Evolutionary conservation across 1,140 invertebrate genomes (phyloP).

Genomic region (Drosophila gunungcola): DNA sequence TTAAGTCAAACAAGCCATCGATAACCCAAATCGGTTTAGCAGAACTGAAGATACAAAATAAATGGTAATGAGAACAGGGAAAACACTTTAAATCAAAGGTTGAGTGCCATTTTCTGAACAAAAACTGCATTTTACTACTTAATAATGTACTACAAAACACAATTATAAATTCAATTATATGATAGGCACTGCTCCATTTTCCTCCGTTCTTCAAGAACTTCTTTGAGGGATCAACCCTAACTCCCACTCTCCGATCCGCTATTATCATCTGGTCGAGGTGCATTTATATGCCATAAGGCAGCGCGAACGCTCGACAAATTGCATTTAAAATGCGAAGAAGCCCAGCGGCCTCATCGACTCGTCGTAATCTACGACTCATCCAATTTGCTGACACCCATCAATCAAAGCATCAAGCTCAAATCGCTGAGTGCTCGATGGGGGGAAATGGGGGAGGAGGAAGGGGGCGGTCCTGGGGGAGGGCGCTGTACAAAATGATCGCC

Average conservation of each 20-base stretch:
- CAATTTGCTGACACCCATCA: slow-evolving; percentile 77
- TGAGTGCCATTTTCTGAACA: too few relatives aligned
- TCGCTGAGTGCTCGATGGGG: slow-evolving; percentile 48
- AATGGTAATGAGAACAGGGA: too few relatives aligned
- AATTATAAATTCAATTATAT: too few relatives aligned
- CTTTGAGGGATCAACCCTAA: neutral
- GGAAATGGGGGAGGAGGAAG: neutral
- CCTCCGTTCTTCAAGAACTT: neutral
- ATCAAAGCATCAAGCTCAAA: slow-evolving; percentile 75
- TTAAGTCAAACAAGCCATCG: too few relatives aligned
- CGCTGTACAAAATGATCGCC: slow-evolving; percentile 63
- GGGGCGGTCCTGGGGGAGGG: slow-evolving; percentile 11
- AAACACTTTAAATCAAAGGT: too few relatives aligned
- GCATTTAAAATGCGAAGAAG: slow-evolving; percentile 53
- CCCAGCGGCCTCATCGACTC: slow-evolving; percentile 34
- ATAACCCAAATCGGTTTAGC: too few relatives aligned
- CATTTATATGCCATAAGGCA: slow-evolving; percentile 29
- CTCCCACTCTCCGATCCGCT: neutral
- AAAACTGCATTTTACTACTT: too few relatives aligned
- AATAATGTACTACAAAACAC: too few relatives aligned
- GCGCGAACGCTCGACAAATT: slow-evolving; percentile 51
- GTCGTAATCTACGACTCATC: slow-evolving; percentile 72
- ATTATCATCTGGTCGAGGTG: slow-evolving; percentile 10
- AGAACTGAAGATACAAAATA: too few relatives aligned
- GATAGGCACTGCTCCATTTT: neutral